Evolutionary conservation across 1,140 invertebrate species (phyloP).

Genomic region (Armadillidium nasatum): DNA sequence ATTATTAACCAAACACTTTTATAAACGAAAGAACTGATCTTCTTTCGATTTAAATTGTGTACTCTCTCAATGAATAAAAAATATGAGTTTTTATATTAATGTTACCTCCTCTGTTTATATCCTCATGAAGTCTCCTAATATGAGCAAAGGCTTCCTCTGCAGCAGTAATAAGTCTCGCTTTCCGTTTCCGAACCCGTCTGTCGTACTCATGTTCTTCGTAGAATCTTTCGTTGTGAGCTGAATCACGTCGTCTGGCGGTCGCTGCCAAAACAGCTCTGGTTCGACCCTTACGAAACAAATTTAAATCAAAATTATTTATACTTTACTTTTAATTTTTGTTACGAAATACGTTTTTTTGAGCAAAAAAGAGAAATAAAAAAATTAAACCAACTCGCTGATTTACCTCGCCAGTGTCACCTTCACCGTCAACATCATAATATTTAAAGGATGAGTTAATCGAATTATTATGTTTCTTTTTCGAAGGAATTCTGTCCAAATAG

Average conservation of each 20-base stretch:
- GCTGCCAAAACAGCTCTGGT: slow-evolving; percentile 41
- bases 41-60: too few species aligned
- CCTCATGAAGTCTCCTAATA: slow-evolving; percentile 64
- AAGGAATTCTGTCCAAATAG: slow-evolving; percentile 82
- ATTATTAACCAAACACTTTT: too few species aligned
- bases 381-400: background rate
- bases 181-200: slow-evolving; percentile 80
- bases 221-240: slow-evolving; percentile 91
- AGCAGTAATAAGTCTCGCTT: slow-evolving; percentile 80
- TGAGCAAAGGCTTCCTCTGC: slow-evolving; percentile 96
- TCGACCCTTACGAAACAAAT: slow-evolving; percentile 26
- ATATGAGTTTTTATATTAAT: too few species aligned
- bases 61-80: too few species aligned
- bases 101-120: slow-evolving; percentile 40
- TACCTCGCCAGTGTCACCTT: slow-evolving; percentile 46
- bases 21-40: too few species aligned
- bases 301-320: too few species aligned
- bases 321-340: too few species aligned
- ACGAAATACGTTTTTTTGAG: too few species aligned
- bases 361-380: too few species aligned
- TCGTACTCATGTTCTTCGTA: slow-evolving; percentile 98
- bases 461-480: slow-evolving; percentile 59
- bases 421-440: slow-evolving; percentile 90
- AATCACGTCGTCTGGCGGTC: slow-evolving; percentile 61
- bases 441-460: slow-evolving; percentile 66